Percentiles rank a stretch among this genome's conserved stretches.
These are phyloP conservation scores for Xestia c-nigrum DNA, from an alignment of 2,888 invertebrate genomes.

Conservation along the genomic window DNA sequence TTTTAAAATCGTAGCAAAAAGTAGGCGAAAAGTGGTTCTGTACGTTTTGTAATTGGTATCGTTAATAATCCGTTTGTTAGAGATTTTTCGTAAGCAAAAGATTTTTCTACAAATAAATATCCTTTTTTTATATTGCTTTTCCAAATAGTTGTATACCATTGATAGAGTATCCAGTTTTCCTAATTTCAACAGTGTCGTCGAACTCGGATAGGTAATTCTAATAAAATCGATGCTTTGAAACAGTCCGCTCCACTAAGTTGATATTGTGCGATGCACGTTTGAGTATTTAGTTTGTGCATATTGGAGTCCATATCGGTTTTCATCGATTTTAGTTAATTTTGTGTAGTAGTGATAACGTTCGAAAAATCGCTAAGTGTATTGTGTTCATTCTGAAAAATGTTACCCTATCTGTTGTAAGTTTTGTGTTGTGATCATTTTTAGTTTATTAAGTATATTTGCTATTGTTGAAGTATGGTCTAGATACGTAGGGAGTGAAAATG, in stretches of 20 bases:
- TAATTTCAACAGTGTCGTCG: constrained; percentile 26
- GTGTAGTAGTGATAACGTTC: background rate
- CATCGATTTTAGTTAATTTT: background rate
- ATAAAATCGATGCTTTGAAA: constrained; percentile 21
- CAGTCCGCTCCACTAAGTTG: constrained; percentile 2
- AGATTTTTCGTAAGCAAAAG: background rate
- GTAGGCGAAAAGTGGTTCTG: constrained; percentile 1
- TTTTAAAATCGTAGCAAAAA: background rate
- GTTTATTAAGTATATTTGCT: background rate
- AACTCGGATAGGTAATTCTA: constrained; percentile 25
- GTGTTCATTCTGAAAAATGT: background rate
- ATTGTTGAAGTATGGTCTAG: background rate
- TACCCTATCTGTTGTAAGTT: background rate
- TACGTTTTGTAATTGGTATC: background rate
- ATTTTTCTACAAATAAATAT: background rate
- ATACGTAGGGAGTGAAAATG: background rate
- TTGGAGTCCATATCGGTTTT: background rate
- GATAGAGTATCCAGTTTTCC: constrained; percentile 5
- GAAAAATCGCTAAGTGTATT: background rate
- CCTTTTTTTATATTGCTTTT: background rate
- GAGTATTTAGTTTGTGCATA: constrained; percentile 13
- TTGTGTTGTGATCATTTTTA: background rate
- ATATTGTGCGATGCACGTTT: constrained; percentile 22
- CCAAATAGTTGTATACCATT: background rate
- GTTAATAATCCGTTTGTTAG: background rate